Evolutionary conservation across 2,888 invertebrate species (phyloP).

Genomic region (Epinotia bilunana): DNA sequence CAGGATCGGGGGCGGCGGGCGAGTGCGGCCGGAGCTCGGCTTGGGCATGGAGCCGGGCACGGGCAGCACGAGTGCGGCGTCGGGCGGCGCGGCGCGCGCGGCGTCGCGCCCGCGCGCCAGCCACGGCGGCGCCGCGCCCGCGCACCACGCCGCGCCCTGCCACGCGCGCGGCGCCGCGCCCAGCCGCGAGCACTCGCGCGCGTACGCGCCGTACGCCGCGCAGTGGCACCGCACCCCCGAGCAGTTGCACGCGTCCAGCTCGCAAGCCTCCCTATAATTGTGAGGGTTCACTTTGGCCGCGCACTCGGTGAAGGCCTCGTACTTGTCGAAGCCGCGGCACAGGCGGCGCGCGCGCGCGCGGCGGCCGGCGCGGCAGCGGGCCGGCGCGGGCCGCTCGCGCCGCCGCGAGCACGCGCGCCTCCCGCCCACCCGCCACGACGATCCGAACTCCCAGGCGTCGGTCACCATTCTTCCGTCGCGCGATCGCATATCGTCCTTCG

Average conservation of each 20-base stretch:
- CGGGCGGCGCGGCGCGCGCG: slow-evolving; percentile 52
- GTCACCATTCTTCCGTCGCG: slow-evolving; percentile 87
- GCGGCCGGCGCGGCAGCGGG: slow-evolving; percentile 80
- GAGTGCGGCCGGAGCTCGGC: slow-evolving; percentile 66
- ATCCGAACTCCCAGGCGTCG: slow-evolving; percentile 90
- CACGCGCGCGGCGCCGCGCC: slow-evolving; percentile 90
- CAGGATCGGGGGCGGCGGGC: slow-evolving; percentile 78
- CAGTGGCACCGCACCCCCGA: slow-evolving; percentile 92
- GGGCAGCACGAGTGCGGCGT: slow-evolving; percentile 60
- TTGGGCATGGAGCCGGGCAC: slow-evolving; percentile 65
- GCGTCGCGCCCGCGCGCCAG: slow-evolving; percentile 60
- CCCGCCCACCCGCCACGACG: slow-evolving; percentile 96
- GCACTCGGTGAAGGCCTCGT: slow-evolving; percentile 89
- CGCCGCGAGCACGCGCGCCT: slow-evolving; percentile 88
- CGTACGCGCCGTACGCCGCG: slow-evolving; percentile 95
- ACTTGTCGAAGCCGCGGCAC: slow-evolving; percentile 81
- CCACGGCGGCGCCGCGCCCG: slow-evolving; percentile 74
- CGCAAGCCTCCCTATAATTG: slow-evolving; percentile 94
- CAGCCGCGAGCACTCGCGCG: slow-evolving; percentile 92
- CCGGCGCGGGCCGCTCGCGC: slow-evolving; percentile 75
- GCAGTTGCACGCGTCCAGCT: slow-evolving; percentile 95
- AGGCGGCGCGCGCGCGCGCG: slow-evolving; percentile 74
- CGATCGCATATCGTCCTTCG: slow-evolving; percentile 92
- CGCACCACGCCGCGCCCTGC: slow-evolving; percentile 88
- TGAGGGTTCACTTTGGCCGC: slow-evolving; percentile 90